Base-by-base conservation (phyloP, 2,888 invertebrate species). In the Monochamus alternatus region DNA sequence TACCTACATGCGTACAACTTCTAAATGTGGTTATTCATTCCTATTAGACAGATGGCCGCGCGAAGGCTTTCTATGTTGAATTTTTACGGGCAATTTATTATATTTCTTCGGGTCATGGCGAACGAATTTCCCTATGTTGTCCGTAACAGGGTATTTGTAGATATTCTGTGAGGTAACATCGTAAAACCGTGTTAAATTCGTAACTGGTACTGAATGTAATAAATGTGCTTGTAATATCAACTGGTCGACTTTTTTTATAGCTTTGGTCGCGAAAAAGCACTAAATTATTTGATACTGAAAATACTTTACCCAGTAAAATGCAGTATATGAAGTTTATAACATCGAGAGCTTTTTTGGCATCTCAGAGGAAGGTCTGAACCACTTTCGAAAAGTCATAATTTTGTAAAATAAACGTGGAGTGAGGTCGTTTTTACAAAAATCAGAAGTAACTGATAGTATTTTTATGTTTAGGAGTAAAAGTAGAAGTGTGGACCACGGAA, bases 401-500 rank as follows among this genome's bases (percentile, higher is more conserved):
- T 47, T 2, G 12, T 47, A 8, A 9, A 60, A 60, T 38, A 43
- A 63, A 63, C 43, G n/a, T 63, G 62, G 62, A 63, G 62, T 14
- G 38, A 43, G 22, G 22, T 5, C 43, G 32, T 62, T 9, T n/a
- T 32, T 3, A 62, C 12, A 12, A 62, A 31, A 60, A 32, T 60
- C 10, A 3, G 12, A 38, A 30, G 5, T 31, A 59, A 30, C 10
- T 10, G 3, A 30, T 59, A 4, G 2, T 59, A 14, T 43, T 38
- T 63, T 14, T 63, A 32, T 65, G 8, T 81, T 65, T 75, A 96
- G 96, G 95, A 96, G 95, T 89, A 96, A 96, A 90, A 96, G 96
- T 89, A 94, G 95, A 85, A 96, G 96, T 85, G 96, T 96, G 86
- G 96, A 96, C 91, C 96, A 96, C 92, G 96, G 96, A 86, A 94